Conservation (phyloP, 1,140 invertebrate genomes). For the Drosophila tristis region DNA sequence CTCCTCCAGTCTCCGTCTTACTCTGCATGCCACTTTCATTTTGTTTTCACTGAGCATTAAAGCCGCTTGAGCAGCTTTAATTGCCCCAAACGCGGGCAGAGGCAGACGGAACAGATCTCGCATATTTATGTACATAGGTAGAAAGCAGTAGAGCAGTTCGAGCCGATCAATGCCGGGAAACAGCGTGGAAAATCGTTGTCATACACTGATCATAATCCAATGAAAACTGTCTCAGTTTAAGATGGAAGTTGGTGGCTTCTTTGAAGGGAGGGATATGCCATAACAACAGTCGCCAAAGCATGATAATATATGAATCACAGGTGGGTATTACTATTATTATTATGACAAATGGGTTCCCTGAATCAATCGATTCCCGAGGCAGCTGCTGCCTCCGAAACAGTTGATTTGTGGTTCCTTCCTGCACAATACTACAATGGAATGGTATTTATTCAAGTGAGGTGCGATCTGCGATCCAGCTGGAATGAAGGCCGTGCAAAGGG, state of each 20-base stretch:
- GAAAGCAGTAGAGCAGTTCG: slow-evolving; percentile 62
- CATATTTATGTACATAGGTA: slow-evolving; percentile 26
- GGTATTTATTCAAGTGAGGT: slow-evolving; percentile 20
- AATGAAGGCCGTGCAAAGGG: slow-evolving; percentile 1
- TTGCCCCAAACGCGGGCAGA: slow-evolving; percentile 61
- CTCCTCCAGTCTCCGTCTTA: slow-evolving; percentile 38
- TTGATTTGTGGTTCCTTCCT: slow-evolving; percentile 11
- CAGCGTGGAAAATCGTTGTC: slow-evolving; percentile 32
- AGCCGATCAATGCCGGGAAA: slow-evolving; percentile 16
- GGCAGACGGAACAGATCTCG: slow-evolving; percentile 35
- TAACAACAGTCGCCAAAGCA: too few relatives aligned
- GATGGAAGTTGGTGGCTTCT: neutral
- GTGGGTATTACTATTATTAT: too few relatives aligned
- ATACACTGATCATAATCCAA: slow-evolving; percentile 21
- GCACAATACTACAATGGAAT: neutral
- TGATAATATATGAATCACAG: too few relatives aligned
- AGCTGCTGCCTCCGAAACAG: slow-evolving; percentile 8
- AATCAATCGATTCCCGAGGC: neutral
- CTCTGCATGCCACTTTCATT: slow-evolving; percentile 69
- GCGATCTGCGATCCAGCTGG: neutral
- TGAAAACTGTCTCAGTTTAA: slow-evolving; percentile 1
- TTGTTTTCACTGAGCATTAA: slow-evolving; percentile 79
- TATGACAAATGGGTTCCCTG: too few relatives aligned
- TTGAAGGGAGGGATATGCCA: neutral
- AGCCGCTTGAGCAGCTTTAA: slow-evolving; percentile 78